Conservation (phyloP, 2,113 vertebrate species). For the Echinops telfairi region DNA sequence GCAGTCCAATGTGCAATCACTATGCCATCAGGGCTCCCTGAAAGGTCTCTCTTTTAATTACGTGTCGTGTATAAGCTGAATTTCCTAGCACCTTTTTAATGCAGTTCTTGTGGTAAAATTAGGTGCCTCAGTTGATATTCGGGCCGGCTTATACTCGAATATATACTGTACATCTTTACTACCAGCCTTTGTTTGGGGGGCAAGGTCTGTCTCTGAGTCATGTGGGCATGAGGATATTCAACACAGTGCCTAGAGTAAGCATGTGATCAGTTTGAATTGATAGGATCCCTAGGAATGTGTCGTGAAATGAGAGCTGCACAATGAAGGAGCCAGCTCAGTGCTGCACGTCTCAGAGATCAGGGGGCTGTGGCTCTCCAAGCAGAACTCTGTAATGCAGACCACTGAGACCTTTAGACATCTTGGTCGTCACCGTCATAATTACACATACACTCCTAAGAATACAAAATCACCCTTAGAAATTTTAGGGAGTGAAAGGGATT, state of each 20-base stretch:
- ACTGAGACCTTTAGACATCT: background rate
- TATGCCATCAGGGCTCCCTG: no score
- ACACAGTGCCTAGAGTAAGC: background rate
- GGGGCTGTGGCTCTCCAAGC: background rate
- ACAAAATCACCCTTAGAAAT: background rate
- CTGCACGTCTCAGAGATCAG: background rate
- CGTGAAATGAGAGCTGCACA: background rate
- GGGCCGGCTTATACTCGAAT: no score
- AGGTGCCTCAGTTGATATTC: no score
- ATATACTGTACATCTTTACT: background rate
- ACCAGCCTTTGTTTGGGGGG: background rate
- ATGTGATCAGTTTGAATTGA: background rate
- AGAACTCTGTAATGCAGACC: background rate
- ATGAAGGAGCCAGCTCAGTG: background rate
- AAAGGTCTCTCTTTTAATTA: no score
- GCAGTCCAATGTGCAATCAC: no score
- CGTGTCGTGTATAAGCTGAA: no score
- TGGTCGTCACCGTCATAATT: background rate
- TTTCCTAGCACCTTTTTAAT: no score
- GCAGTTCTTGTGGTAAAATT: no score
- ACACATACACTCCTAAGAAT: background rate
- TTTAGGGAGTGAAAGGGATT: slow-evolving; percentile 18
- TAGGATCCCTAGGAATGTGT: background rate
- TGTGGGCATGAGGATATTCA: background rate
- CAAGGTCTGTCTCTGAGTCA: background rate